Conservation (phyloP, 2,113 vertebrate species). For the Oxyruncus cristatus region DNA sequence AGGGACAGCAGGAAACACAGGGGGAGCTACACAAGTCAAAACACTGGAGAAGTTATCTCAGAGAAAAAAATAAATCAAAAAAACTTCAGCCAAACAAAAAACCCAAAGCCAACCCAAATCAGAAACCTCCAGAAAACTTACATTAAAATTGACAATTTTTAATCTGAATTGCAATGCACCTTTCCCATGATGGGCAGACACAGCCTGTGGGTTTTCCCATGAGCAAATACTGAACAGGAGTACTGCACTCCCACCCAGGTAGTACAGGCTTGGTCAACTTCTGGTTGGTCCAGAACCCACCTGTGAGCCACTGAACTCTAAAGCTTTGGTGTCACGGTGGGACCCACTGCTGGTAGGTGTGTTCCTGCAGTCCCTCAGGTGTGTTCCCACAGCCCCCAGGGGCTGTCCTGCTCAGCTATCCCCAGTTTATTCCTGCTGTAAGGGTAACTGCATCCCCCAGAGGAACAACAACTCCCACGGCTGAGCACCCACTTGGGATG, state of each 20-base stretch:
- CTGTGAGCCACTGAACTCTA: accelerated
- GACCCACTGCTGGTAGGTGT: neutral
- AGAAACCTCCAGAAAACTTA: neutral
- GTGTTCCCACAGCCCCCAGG: neutral
- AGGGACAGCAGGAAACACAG: neutral
- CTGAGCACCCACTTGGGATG: neutral
- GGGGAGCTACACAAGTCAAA: neutral
- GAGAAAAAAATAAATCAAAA: neutral
- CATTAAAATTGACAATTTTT: neutral
- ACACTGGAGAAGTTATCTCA: neutral
- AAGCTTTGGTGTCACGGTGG: neutral
- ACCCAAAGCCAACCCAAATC: neutral
- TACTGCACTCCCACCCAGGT: neutral
- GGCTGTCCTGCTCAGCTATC: neutral
- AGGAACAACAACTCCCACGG: neutral
- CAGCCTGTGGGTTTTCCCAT: neutral
- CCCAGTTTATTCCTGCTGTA: neutral
- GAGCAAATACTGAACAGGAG: neutral
- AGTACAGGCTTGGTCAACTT: neutral
- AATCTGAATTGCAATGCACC: neutral
- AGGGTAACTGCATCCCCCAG: neutral
- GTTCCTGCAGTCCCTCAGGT: neutral
- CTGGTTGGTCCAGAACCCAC: neutral
- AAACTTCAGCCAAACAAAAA: neutral
- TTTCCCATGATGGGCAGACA: neutral